Evolutionary conservation across 2,888 invertebrate species (phyloP).

Genomic region (Aspidapion aeneum): DNA sequence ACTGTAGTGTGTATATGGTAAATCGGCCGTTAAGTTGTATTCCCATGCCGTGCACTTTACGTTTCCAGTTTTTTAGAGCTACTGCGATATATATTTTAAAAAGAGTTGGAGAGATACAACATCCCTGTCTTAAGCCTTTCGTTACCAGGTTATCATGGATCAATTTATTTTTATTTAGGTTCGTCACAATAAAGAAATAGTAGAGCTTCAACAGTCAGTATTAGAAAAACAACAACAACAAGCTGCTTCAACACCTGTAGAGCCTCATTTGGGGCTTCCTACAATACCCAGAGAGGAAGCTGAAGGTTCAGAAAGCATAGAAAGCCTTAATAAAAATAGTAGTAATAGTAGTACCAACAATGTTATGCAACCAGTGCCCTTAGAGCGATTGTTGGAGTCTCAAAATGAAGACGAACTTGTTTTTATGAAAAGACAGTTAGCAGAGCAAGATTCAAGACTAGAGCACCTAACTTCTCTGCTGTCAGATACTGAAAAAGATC

Average conservation of each 20-base stretch:
- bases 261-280: constrained; percentile 47
- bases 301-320: constrained; percentile 73
- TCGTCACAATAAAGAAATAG: constrained; percentile 57
- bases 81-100: no score
- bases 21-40: no score
- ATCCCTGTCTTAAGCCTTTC: no score
- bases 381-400: constrained; percentile 56
- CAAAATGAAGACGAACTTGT: constrained; percentile 41
- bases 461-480: constrained; percentile 56
- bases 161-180: no score
- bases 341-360: background rate
- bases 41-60: no score
- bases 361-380: constrained; percentile 52
- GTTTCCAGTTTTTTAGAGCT: no score
- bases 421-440: constrained; percentile 39
- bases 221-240: constrained; percentile 52
- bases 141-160: no score
- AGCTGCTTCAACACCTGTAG: constrained; percentile 35
- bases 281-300: constrained; percentile 75
- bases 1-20: no score
- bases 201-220: no score
- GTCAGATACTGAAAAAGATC: constrained; percentile 84
- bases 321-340: no score
- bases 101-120: no score
- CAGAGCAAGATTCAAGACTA: constrained; percentile 47